Base-by-base conservation (phyloP, 2,113 vertebrate genomes). In the Cyanoliseus patagonus region DNA sequence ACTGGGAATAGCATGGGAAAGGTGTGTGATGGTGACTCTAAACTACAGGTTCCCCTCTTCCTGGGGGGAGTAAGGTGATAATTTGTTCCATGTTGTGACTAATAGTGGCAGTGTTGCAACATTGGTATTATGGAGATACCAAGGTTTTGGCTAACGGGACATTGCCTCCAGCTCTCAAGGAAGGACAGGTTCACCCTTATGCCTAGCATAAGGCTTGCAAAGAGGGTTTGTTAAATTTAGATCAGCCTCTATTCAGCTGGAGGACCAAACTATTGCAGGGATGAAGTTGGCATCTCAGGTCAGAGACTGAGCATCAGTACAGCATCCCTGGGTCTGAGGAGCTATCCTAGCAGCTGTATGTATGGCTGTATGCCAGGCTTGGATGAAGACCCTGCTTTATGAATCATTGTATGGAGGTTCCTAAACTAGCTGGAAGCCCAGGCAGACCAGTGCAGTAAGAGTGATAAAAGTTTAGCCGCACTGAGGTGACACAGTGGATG, bases 341-440 rank as follows among this genome's bases (percentile, higher is more conserved):
- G 18, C 27, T 13, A 19, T 84, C 64, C 52, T 37, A 31, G 27
- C 28, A 83, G 17, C 10, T 0, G 0, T 13, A 27, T 8, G 20
- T 49, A 59, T 28, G 44, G 41, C 49, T 70, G 19, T 49, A 9
- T 18, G 62, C 72, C 1, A 8, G 41, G 19, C 18, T 78, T 53
- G 62, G 28, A 19, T 42, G 42, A 8, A 67, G 31, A 63, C 30
- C 7, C 23, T 81, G n/a, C 13, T 68, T 82, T 53, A 17, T 41
- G 25, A 37, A 42, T 22, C 61, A 11, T 47, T 10, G 14, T 12
- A 27, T 37, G 41, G 20, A 49, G 6, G 28, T 57, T 73, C 68
- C 72, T 84, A 33, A 88, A 25, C n/a, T 3, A 49, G 14, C 8
- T 70, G 72, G 80, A 72, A 86, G 57, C 10, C 42, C 27, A 44